Conservation (phyloP, 1,140 invertebrate genomes). For the Drosophila leontia region DNA sequence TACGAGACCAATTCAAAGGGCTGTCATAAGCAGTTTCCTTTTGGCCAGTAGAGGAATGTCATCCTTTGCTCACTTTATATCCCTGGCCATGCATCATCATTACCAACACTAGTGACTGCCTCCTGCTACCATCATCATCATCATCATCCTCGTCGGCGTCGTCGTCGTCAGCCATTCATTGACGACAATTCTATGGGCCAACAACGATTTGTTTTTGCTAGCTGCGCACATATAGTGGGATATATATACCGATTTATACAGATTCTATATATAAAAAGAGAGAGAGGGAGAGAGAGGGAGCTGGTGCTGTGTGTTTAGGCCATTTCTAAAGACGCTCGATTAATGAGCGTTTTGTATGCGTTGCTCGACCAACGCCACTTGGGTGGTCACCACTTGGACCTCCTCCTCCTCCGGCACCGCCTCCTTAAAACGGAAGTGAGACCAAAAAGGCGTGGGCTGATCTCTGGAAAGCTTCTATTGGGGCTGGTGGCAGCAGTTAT, state of each 20-base stretch:
- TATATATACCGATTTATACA: conserved; percentile 21
- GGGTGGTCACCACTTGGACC: conserved; percentile 46
- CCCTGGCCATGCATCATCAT: conserved; percentile 23
- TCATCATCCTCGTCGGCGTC: conserved; percentile 8
- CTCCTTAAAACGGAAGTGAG: conserved; percentile 48
- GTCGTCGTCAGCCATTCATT: conserved; percentile 61
- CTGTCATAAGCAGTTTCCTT: conserved; percentile 26
- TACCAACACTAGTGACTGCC: conserved; percentile 5
- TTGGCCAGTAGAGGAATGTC: not conserved
- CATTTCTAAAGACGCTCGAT: conserved; percentile 55
- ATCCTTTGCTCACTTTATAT: conserved; percentile 29
- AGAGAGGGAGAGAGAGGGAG: not conserved
- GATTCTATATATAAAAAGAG: conserved; percentile 1
- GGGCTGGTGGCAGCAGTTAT: conserved; percentile 21
- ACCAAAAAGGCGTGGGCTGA: conserved; percentile 19
- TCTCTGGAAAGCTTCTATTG: not conserved
- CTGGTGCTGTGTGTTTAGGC: conserved; percentile 25
- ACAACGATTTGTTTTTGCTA: conserved; percentile 49
- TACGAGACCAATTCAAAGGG: conserved; percentile 42
- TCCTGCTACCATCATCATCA: not conserved
- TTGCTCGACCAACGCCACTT: conserved; percentile 59
- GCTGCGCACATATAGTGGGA: conserved; percentile 25
- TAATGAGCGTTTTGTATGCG: conserved; percentile 82
- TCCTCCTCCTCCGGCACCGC: not conserved
- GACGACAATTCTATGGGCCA: conserved; percentile 67